Conservation (phyloP, 2,113 vertebrate genomes). For the Rutilus rutilus region DNA sequence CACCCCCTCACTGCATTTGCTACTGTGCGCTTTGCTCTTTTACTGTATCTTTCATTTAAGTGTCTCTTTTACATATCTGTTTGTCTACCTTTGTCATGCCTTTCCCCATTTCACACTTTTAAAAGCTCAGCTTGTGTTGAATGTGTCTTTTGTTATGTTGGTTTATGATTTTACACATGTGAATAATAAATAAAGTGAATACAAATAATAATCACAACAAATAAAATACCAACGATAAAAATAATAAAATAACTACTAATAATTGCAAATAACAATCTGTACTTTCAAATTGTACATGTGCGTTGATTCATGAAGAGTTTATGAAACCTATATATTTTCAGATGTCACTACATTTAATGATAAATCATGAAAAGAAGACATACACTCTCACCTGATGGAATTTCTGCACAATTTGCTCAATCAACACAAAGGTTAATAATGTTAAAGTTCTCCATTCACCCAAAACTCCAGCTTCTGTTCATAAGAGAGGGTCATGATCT, state of each 20-base stretch:
- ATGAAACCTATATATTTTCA: constrained; percentile 42
- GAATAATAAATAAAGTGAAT: no score
- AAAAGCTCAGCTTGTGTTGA: neutral
- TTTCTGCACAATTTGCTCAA: constrained; percentile 65
- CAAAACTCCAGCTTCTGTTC: constrained; percentile 44
- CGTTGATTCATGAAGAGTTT: neutral
- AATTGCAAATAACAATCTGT: neutral
- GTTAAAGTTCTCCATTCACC: constrained; percentile 57
- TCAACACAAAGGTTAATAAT: constrained; percentile 56
- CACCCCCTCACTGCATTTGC: constrained; percentile 36
- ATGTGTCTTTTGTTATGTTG: neutral
- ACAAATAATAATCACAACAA: neutral
- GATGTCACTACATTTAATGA: constrained; percentile 23
- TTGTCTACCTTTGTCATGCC: constrained; percentile 11
- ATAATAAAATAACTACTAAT: neutral
- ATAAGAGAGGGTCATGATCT: constrained; percentile 41
- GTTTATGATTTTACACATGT: constrained; percentile 22
- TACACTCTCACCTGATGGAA: constrained; percentile 46
- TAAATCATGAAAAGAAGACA: constrained; percentile 31
- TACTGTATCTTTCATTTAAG: constrained; percentile 28
- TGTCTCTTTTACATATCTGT: constrained; percentile 34
- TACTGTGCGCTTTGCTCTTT: constrained; percentile 38
- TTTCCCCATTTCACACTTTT: neutral
- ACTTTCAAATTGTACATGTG: neutral
- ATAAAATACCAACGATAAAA: neutral